phyloP scores from a whole-genome alignment of 2,797 vertebrate genomes.

The Carapus acus region DNA sequence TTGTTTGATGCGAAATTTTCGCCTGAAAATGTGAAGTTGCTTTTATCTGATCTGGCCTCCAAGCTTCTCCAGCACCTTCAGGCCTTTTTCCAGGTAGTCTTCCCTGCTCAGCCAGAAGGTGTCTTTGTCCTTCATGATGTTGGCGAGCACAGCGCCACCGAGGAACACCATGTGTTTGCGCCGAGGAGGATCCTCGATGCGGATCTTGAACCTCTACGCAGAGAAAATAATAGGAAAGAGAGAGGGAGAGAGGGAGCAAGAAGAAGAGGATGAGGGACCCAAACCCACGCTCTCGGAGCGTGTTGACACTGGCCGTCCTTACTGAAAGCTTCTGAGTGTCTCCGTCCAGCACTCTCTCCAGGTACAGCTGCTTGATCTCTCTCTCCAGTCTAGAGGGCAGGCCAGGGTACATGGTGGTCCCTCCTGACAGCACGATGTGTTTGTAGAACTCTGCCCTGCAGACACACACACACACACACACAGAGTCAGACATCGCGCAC shows the following conservation, averaged over 20 bases:
- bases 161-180: slow-evolving; percentile 82
- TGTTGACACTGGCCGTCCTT: too few species aligned
- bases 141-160: slow-evolving; percentile 77
- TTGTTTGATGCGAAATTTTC: too few species aligned
- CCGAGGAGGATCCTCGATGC: slow-evolving; percentile 77
- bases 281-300: too few species aligned
- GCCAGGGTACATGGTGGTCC: slow-evolving; percentile 79
- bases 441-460: slow-evolving; percentile 78
- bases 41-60: slow-evolving; percentile 62
- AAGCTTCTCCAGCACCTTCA: slow-evolving; percentile 72
- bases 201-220: slow-evolving; percentile 76
- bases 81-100: slow-evolving; percentile 75
- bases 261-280: too few species aligned
- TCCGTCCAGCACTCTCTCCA: slow-evolving; percentile 76
- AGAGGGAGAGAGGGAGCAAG: too few species aligned
- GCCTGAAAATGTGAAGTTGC: too few species aligned
- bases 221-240: neutral
- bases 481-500: too few species aligned
- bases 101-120: slow-evolving; percentile 74
- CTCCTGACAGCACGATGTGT: slow-evolving; percentile 80
- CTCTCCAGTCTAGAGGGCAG: slow-evolving; percentile 77
- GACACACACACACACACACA: neutral
- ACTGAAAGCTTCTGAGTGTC: slow-evolving; percentile 73
- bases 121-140: slow-evolving; percentile 83
- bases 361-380: slow-evolving; percentile 80